Evolutionary conservation across 64 coral and sea anemone species (phyloP).

Genomic region (Dendronephthya gigantea): DNA sequence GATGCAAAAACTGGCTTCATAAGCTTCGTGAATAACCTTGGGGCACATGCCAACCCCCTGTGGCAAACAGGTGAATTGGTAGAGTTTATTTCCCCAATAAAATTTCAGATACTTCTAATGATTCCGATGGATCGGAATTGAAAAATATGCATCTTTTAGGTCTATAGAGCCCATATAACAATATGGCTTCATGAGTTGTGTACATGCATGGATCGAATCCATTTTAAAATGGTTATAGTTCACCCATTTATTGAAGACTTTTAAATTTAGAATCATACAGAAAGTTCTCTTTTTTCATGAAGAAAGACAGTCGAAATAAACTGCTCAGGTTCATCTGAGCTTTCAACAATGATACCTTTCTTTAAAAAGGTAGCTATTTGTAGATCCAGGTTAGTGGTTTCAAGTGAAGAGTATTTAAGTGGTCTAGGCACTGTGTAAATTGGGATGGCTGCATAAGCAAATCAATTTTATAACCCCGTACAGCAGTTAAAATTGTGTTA

Average conservation of each 20-base stretch:
- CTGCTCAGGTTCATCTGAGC: background rate
- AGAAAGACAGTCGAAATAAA: conserved; percentile 1
- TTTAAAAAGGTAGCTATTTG: background rate
- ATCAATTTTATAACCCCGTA: background rate
- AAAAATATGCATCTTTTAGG: background rate
- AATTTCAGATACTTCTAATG: too few species aligned
- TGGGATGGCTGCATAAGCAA: background rate
- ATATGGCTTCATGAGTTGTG: background rate
- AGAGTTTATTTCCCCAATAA: background rate
- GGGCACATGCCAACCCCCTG: background rate
- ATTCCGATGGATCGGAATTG: background rate
- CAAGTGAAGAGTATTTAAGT: background rate
- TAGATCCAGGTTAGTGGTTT: background rate
- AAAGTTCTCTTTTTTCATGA: background rate
- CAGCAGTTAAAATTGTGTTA: background rate
- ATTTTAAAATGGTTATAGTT: background rate
- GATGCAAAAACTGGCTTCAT: background rate
- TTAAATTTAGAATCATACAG: background rate
- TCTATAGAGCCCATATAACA: background rate
- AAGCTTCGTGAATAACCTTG: background rate
- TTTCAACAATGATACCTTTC: background rate
- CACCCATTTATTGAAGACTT: background rate
- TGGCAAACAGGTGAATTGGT: background rate
- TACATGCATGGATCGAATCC: background rate
- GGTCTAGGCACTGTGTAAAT: background rate